These are phyloP conservation scores for Poeciliopsis turrubarensis DNA, from an alignment of 2,113 vertebrate species.

Conservation along the genomic window DNA sequence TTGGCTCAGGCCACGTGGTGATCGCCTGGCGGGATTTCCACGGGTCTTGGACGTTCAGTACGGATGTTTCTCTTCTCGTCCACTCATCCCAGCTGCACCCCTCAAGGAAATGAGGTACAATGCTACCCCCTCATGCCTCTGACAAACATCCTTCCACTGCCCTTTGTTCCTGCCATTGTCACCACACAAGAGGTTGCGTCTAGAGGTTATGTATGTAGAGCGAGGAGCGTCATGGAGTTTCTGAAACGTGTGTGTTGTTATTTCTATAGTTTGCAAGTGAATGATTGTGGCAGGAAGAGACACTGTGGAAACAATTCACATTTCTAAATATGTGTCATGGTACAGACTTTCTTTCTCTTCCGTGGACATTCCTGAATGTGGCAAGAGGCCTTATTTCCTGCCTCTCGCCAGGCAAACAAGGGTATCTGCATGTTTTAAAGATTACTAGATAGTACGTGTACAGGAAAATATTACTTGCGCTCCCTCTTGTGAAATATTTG, in stretches of 20 bases:
- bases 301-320: constrained; percentile 27
- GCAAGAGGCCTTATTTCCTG: constrained; percentile 44
- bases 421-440: constrained; percentile 27
- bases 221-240: constrained; percentile 58
- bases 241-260: constrained; percentile 12
- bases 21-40: constrained; percentile 52
- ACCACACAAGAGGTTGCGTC: constrained; percentile 59
- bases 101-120: constrained; percentile 78
- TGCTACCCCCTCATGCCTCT: constrained; percentile 29
- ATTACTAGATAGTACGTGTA: constrained; percentile 10
- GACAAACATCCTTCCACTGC: constrained; percentile 67
- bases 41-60: constrained; percentile 44
- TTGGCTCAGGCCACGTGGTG: constrained; percentile 54
- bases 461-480: constrained; percentile 52
- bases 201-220: constrained; percentile 53
- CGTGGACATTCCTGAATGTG: constrained; percentile 43
- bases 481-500: constrained; percentile 37
- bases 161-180: constrained; percentile 80
- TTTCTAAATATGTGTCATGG: constrained; percentile 33
- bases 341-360: constrained; percentile 21
- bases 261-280: constrained; percentile 24
- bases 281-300: constrained; percentile 47
- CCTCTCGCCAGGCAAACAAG: constrained; percentile 20
- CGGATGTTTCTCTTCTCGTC: constrained; percentile 46
- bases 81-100: constrained; percentile 40